Base-by-base conservation (phyloP, 2,888 invertebrate species). In the Agrochola litura region DNA sequence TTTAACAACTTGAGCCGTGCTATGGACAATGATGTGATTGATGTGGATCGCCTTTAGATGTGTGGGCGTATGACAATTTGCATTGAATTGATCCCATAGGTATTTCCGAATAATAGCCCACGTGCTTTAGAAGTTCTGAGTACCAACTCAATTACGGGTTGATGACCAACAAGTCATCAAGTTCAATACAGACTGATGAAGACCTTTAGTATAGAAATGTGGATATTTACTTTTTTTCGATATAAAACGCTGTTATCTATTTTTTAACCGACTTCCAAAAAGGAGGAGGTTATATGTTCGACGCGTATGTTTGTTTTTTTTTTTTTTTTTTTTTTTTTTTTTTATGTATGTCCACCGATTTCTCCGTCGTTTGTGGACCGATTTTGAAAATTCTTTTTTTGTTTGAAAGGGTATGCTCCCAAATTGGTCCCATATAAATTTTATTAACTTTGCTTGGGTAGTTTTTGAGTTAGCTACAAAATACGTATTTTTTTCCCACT, bases 21-120 rank as follows among this genome's bases (percentile, higher is more conserved):
- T 79, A 85, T 85, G 90, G 89, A 95, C 94, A 95, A 94, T 93
- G 92, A 89, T 89, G 78, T 96, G 96, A 96, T 96, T 93, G 95
- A 95, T 96, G 93, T 93, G 92, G 92, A 89, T 93, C 91, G 92
- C 86, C 86, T 86, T 88, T 84, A 82, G 86, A 85, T 81, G 90
- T 91, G 95, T 95, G 93, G 95, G 95, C 92, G 95, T 90, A 79
- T 78, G 78, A 88, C 89, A 89, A 96, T 96, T 96, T 95, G 95
- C 96, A 96, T 96, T 96, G 95, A 96, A 96, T 96, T 89, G 95
- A 90, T 92, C 90, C 90, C 87, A 90, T 89, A 90, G 90, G 91
- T 92, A 93, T 93, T 94, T 93, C 92, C 90, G 88, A 93, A 93
- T 92, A 91, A 91, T 93, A 90, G 88, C 93, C 92, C 93, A 94